A percentile compares a stretch with the other conserved stretches of the same genome.
phyloP scores from a whole-genome alignment of 2,888 invertebrate genomes.

The Mythimna albipuncta region DNA sequence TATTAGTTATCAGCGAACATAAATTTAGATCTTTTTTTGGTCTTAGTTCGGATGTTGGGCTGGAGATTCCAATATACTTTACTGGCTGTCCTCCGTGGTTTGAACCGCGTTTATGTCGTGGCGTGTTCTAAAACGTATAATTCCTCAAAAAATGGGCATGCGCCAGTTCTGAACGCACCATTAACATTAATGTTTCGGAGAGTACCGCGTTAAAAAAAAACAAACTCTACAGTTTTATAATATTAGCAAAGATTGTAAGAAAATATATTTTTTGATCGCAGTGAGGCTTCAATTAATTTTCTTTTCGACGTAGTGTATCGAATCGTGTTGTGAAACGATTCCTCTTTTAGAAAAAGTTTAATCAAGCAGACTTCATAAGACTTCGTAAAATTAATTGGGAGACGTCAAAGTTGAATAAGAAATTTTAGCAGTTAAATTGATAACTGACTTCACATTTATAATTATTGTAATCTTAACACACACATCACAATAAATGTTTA shows the following conservation, averaged over 20 bases:
- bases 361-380: slow-evolving; percentile 21
- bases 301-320: neutral
- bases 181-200: no score
- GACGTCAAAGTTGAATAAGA: slow-evolving; percentile 18
- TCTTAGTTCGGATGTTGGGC: slow-evolving; percentile 4
- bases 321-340: neutral
- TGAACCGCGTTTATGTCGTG: no score
- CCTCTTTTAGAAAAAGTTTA: neutral
- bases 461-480: slow-evolving; percentile 27
- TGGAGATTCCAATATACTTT: slow-evolving; percentile 5
- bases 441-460: slow-evolving; percentile 31
- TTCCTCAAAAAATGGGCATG: no score
- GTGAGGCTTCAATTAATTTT: neutral
- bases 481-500: slow-evolving; percentile 44
- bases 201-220: no score
- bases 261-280: neutral
- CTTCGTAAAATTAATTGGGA: slow-evolving; percentile 37
- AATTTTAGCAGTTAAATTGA: slow-evolving; percentile 38
- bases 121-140: no score
- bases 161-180: no score
- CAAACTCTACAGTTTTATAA: no score
- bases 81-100: no score
- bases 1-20: slow-evolving; percentile 60
- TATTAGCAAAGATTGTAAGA: neutral
- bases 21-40: slow-evolving; percentile 22